These are phyloP conservation scores for Phoenicopterus ruber DNA, from an alignment of 2,113 vertebrate species.

Conservation along the genomic window DNA sequence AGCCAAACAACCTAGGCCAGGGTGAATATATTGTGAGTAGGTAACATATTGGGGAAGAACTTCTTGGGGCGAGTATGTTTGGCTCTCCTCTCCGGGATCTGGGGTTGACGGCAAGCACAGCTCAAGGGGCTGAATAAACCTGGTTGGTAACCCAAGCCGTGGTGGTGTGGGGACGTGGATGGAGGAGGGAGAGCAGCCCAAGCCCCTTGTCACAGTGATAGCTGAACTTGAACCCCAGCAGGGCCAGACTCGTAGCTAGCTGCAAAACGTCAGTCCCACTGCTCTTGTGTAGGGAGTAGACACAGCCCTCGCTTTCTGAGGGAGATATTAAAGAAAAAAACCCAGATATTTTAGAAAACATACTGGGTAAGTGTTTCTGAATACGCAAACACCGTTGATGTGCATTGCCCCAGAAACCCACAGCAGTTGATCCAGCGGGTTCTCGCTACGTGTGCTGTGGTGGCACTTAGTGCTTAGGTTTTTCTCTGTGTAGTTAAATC, in stretches of 20 bases:
- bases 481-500: background rate
- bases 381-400: too few relatives aligned
- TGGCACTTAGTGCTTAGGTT: background rate
- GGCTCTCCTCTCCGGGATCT: background rate
- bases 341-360: background rate
- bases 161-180: too few relatives aligned
- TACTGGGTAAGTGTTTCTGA: background rate
- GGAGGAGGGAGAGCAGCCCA: background rate
- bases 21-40: background rate
- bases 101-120: background rate
- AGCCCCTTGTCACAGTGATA: background rate
- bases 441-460: fast-evolving
- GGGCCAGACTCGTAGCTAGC: background rate
- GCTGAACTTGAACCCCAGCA: background rate
- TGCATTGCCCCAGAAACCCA: background rate
- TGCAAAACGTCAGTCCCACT: background rate
- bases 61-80: background rate
- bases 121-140: background rate
- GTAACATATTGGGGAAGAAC: background rate
- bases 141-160: background rate
- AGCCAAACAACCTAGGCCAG: background rate
- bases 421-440: background rate
- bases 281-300: background rate
- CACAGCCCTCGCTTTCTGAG: background rate
- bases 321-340: background rate